Evolutionary conservation across 2,888 invertebrate genomes (phyloP).

Genomic region (Tetragonisca angustula): DNA sequence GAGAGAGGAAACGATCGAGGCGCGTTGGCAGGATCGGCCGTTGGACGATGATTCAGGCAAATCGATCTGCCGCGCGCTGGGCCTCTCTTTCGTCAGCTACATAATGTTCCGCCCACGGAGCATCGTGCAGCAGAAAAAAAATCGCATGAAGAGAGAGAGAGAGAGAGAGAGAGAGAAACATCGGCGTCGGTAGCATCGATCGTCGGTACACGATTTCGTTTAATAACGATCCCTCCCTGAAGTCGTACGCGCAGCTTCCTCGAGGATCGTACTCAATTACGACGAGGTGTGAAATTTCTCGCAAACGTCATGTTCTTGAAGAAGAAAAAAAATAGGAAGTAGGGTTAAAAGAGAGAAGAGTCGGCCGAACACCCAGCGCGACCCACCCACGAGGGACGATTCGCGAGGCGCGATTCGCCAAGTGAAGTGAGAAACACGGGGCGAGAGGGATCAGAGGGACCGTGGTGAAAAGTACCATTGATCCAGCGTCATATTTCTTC

Average conservation of each 20-base stretch:
- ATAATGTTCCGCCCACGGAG: constrained; percentile 58
- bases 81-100: constrained; percentile 62
- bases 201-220: constrained; percentile 37
- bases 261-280: neutral
- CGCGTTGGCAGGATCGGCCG: constrained; percentile 42
- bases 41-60: constrained; percentile 62
- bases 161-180: neutral
- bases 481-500: constrained; percentile 67
- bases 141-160: neutral
- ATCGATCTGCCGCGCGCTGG: constrained; percentile 50
- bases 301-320: no score
- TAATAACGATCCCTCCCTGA: constrained; percentile 21
- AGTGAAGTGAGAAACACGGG: constrained; percentile 1
- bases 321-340: no score
- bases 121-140: neutral
- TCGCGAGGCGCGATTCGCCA: constrained; percentile 17
- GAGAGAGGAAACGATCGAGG: neutral
- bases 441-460: constrained; percentile 7
- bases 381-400: constrained; percentile 44
- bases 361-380: constrained; percentile 21
- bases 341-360: neutral
- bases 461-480: constrained; percentile 61
- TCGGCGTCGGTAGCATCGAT: constrained; percentile 45
- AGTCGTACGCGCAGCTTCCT: no score
- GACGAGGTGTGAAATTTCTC: no score